A percentile compares a stretch with the other conserved stretches of the same genome.
Conservation (phyloP, 2,113 vertebrate species). For the Urocolius indicus region DNA sequence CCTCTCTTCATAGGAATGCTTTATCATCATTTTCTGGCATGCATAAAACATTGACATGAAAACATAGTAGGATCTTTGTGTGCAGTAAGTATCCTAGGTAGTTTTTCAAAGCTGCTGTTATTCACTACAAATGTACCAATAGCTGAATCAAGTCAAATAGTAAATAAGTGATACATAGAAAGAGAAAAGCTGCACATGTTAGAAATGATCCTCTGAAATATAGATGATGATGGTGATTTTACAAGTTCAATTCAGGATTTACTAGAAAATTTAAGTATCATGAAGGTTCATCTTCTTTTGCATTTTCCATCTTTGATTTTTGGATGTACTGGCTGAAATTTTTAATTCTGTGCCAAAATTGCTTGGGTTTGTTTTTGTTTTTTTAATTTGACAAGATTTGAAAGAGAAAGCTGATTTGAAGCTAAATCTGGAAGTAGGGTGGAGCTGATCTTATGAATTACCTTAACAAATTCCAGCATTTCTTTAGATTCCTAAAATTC, state of each 20-base stretch:
- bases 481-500: not conserved
- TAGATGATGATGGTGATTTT: not conserved
- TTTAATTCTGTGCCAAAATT: not conserved
- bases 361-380: not conserved
- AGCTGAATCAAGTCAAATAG: not conserved
- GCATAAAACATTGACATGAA: conserved; percentile 16
- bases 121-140: not conserved
- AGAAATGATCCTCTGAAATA: not conserved
- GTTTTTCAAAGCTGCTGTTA: not conserved
- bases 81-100: not conserved
- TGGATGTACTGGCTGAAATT: not conserved
- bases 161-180: not conserved
- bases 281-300: not conserved
- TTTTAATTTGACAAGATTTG: not conserved
- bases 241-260: not conserved
- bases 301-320: not conserved
- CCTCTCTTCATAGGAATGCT: not conserved
- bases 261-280: not conserved
- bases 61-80: not conserved
- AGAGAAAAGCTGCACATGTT: not conserved
- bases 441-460: not conserved
- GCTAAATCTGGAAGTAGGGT: not conserved
- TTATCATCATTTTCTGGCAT: not conserved
- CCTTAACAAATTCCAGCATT: not conserved
- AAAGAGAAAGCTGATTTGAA: not conserved